Conservation (phyloP, 2,113 vertebrate species). For the Synodontis membranacea region DNA sequence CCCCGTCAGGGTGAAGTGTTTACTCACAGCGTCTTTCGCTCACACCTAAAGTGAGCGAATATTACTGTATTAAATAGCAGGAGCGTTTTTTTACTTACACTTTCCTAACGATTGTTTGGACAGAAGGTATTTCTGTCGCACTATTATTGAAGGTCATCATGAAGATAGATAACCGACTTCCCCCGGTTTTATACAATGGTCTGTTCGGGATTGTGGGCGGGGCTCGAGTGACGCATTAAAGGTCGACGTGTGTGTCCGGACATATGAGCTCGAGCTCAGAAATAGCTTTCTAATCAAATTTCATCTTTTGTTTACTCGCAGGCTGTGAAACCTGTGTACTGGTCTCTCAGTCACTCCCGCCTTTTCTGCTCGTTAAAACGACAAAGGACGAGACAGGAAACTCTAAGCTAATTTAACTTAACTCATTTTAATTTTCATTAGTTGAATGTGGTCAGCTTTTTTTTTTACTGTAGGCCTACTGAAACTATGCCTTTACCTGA, state of each 20-base stretch:
- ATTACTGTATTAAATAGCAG: neutral
- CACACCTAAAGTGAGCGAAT: neutral
- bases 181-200: constrained; percentile 22
- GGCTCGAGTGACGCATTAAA: constrained; percentile 48
- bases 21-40: neutral
- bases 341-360: neutral
- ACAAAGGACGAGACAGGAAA: neutral
- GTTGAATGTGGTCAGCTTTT: neutral
- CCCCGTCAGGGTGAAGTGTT: neutral
- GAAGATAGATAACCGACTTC: too few species aligned
- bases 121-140: neutral
- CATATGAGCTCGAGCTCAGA: constrained; percentile 34
- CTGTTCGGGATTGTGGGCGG: constrained; percentile 26
- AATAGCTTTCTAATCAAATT: constrained; percentile 43
- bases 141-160: neutral
- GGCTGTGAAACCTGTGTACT: neutral
- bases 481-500: neutral
- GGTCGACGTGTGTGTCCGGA: constrained; percentile 44
- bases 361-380: neutral
- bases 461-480: neutral
- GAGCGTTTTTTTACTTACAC: rapidly evolving
- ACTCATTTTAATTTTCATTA: neutral
- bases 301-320: constrained; percentile 34
- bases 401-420: too few species aligned
- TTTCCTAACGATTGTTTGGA: rapidly evolving